Evolutionary conservation across 2,113 vertebrate genomes (phyloP), one percentile per base, ranked within the genome.

Genomic region (Shinisaurus crocodilurus): DNA sequence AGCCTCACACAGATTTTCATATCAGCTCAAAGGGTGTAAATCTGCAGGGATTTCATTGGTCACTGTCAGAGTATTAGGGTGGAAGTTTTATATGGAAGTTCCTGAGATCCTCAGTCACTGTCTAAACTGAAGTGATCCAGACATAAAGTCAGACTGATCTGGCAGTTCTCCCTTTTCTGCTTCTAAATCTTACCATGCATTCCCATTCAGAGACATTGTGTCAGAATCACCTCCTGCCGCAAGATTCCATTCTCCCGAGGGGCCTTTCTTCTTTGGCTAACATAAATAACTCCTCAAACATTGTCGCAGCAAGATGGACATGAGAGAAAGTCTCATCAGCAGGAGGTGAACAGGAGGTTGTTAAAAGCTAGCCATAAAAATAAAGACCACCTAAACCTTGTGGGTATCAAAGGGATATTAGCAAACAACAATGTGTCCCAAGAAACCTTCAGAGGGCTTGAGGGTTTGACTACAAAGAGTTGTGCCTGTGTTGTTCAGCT

Each of bases 271-370:
- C 91, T 77, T 92, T 0, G 0, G 86, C 67, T 90, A 94, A 93
- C 90, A 85, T 86, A 95, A 95, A 94, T 91, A 96, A 84, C 63
- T 88, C 72, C 34, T 92, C 90, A 93, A 94, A 90, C 92, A 48
- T 81, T 0, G 0, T 81, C 85, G 89, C 0, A 0, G 65, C 72
- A 90, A 90, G 85, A 80, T 67, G 87, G 1, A 6, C 0, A 8
- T 82, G 0, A 57, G 32, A 72, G 89, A 92, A 85, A 89, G 87
- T 1, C 0, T 90, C 91, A 90, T 82, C 0, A 82, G 92, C 89
- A 91, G 1, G 65, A 67, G 0, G 43, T 88, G 85, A 67, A 79
- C 29, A 81, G 54, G 43, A 67, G 60, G 25, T 75, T 83, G 45
- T 76, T 87, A 86, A 76, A 20, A 0, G 1, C 32, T 45, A 89